Conservation (phyloP, 2,888 invertebrate species). For the Diarsia rubi region DNA sequence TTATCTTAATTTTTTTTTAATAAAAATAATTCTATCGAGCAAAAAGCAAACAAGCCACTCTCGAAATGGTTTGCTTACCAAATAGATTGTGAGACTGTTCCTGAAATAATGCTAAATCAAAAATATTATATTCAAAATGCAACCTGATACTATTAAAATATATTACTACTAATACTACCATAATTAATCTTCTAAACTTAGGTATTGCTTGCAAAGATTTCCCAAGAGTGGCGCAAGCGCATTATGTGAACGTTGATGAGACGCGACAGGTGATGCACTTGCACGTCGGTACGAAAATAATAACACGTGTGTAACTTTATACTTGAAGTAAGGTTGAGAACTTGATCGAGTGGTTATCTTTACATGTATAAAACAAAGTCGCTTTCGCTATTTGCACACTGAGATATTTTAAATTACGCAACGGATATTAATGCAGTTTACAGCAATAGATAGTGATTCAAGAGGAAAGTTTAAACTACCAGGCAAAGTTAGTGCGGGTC, state of each 20-base stretch:
- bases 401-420: too few relatives aligned
- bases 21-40: constrained; percentile 1
- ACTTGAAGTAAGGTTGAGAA: background rate
- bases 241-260: background rate
- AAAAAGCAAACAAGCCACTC: background rate
- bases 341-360: background rate
- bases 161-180: too few relatives aligned
- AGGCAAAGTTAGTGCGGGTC: too few relatives aligned
- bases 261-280: background rate
- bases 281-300: background rate
- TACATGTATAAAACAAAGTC: too few relatives aligned
- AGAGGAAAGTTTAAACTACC: too few relatives aligned
- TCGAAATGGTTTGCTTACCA: too few relatives aligned
- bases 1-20: too few relatives aligned
- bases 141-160: background rate
- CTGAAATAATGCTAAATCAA: background rate
- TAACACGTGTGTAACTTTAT: constrained; percentile 21
- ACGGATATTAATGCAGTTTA: too few relatives aligned
- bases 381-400: too few relatives aligned
- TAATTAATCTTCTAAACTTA: background rate
- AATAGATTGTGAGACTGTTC: background rate
- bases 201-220: background rate
- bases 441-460: too few relatives aligned
- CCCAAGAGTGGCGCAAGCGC: constrained; percentile 24
- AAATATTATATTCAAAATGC: background rate